These are phyloP conservation scores for Xenus cinereus DNA, from an alignment of 2,113 vertebrate genomes.

Conservation along the genomic window DNA sequence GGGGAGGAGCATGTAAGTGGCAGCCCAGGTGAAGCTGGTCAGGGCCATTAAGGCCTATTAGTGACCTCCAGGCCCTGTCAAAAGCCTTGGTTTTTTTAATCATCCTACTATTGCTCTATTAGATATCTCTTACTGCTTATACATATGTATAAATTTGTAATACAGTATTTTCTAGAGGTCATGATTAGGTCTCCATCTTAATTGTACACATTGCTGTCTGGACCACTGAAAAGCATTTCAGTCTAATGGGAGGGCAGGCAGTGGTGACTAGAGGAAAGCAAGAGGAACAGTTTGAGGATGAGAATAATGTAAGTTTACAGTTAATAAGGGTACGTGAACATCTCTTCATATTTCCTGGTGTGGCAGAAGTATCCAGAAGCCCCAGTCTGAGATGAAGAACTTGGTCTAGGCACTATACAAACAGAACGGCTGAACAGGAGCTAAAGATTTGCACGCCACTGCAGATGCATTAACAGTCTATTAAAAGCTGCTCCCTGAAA, in stretches of 20 bases:
- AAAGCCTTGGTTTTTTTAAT: not conserved
- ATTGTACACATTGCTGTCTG: not conserved
- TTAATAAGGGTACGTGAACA: not conserved
- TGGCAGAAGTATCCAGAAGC: not conserved
- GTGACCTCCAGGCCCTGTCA: not conserved
- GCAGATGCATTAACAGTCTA: not conserved
- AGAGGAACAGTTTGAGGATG: not conserved
- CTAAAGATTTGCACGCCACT: not conserved
- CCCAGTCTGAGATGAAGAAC: not conserved
- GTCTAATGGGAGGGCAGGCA: not conserved
- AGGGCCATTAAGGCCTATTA: not conserved
- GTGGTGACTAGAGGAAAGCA: not conserved
- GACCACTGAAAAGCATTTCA: not conserved
- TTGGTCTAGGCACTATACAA: not conserved
- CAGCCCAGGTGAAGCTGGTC: not conserved
- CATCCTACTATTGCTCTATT: not conserved
- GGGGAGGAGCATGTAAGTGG: fast-evolving
- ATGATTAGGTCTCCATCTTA: not conserved
- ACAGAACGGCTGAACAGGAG: not conserved
- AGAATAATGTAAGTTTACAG: not conserved
- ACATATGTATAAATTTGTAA: not conserved
- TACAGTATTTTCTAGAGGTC: not conserved
- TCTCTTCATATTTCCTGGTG: not conserved
- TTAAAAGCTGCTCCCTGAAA: not conserved
- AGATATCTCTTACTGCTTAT: not conserved